A percentile compares a stretch with the other conserved stretches of the same genome.
Evolutionary conservation across 2,797 vertebrate species (phyloP).

Genomic region (Poliocrania exsul): DNA sequence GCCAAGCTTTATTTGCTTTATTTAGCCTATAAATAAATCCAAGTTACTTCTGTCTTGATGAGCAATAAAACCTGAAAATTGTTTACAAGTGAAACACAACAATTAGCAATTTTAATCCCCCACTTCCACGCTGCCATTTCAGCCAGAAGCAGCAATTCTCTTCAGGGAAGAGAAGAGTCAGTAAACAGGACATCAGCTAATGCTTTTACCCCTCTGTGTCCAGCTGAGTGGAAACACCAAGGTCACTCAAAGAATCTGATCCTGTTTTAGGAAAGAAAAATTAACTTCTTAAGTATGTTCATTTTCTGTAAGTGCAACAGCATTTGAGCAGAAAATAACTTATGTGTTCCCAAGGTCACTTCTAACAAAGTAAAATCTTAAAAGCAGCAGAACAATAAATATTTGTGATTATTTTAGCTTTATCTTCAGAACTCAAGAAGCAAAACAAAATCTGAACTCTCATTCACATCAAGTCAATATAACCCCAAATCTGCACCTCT

Average conservation of each 20-base stretch:
- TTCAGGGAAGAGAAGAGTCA: conserved; percentile 53
- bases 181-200: conserved; percentile 49
- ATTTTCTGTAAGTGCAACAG: neutral
- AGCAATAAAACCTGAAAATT: conserved; percentile 30
- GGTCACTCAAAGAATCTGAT: conserved; percentile 27
- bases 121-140: conserved; percentile 58
- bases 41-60: conserved; percentile 1
- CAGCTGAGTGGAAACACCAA: conserved; percentile 20
- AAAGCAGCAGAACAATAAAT: neutral
- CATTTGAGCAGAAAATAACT: conserved; percentile 42
- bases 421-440: neutral
- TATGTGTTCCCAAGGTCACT: neutral
- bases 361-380: neutral
- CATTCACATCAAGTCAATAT: neutral
- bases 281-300: neutral
- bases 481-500: neutral
- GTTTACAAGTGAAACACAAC: conserved; percentile 10
- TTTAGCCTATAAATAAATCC: neutral
- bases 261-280: neutral
- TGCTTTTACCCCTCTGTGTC: conserved; percentile 50
- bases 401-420: neutral
- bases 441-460: neutral
- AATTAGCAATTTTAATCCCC: conserved; percentile 30
- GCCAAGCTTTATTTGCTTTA: neutral
- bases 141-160: conserved; percentile 39